Evolutionary conservation across 2,888 invertebrate species (phyloP).

Genomic region (Molanna angustata): DNA sequence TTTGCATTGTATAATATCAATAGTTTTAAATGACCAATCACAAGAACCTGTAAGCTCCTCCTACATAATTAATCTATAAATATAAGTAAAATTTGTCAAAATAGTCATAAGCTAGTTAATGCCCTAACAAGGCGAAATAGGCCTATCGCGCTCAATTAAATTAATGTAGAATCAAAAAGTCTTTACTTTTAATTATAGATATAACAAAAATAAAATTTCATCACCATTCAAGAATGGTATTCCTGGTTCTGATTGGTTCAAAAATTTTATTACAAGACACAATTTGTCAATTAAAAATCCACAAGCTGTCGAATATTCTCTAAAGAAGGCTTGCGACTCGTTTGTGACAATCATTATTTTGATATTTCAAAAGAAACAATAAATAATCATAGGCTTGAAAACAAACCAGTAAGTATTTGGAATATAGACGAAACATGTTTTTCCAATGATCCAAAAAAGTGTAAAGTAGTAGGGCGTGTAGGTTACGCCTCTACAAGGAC

Average conservation of each 20-base stretch:
- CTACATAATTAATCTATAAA: too few relatives aligned
- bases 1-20: too few relatives aligned
- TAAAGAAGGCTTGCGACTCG: background rate
- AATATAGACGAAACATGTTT: constrained; percentile 34
- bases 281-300: constrained; percentile 39
- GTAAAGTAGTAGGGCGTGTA: constrained; percentile 32
- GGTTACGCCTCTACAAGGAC: constrained; percentile 19
- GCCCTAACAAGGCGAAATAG: too few relatives aligned
- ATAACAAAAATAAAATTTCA: constrained; percentile 1
- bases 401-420: constrained; percentile 23
- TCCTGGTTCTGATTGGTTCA: constrained; percentile 37
- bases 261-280: constrained; percentile 36
- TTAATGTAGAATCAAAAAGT: too few relatives aligned
- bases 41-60: too few relatives aligned
- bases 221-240: constrained; percentile 35
- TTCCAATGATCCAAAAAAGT: constrained; percentile 16
- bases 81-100: too few relatives aligned
- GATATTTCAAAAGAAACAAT: background rate
- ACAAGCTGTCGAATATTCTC: constrained; percentile 37
- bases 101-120: too few relatives aligned
- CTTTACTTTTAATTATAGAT: too few relatives aligned
- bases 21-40: too few relatives aligned
- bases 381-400: background rate
- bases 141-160: too few relatives aligned
- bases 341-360: constrained; percentile 2